Evolutionary conservation across 2,888 invertebrate species (phyloP), one percentile per base, ranked within the genome.

Genomic region (Desoria tigrina): DNA sequence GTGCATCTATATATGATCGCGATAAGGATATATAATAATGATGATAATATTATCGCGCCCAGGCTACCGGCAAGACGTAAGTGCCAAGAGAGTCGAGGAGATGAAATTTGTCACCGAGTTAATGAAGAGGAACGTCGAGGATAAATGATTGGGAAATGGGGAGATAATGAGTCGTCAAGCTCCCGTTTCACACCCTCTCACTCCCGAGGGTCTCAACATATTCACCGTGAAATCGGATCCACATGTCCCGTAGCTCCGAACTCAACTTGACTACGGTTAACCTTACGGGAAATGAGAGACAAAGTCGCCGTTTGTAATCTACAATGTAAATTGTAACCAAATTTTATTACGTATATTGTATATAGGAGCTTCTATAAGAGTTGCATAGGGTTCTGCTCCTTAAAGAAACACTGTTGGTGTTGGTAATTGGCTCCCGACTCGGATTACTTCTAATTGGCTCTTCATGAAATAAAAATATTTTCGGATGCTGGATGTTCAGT

Each of bases 381-480:
- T n/a, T n/a, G n/a, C n/a, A n/a, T n/a, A n/a, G n/a, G n/a, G n/a
- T n/a, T n/a, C n/a, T n/a, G n/a, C n/a, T n/a, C n/a, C n/a, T n/a
- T n/a, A n/a, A n/a, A n/a, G n/a, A n/a, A n/a, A n/a, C n/a, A n/a
- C n/a, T n/a, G n/a, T n/a, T n/a, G n/a, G n/a, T 69, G 71, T 63
- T 71, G 73, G 73, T 75, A 75, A 75, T 75, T 75, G 75, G 73
- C 74, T 73, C 68, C 69, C 73, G 66, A 70, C 76, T 76, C 76
- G 69, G 68, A 76, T 76, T 76, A 76, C 76, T 74, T 73, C 76
- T 76, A 76, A 76, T 76, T 76, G 76, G 76, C 76, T 74, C 73
- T 76, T 74, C 75, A 71, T 70, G 72, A 72, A 74, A 72, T 71
- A 73, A 72, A 73, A 73, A 69, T 74, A 74, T 73, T 73, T 71